A percentile compares a stretch with the other conserved stretches of the same genome.
These are phyloP conservation scores for Aeoliscus strigatus DNA, from an alignment of 2,797 vertebrate species.

Conservation along the genomic window DNA sequence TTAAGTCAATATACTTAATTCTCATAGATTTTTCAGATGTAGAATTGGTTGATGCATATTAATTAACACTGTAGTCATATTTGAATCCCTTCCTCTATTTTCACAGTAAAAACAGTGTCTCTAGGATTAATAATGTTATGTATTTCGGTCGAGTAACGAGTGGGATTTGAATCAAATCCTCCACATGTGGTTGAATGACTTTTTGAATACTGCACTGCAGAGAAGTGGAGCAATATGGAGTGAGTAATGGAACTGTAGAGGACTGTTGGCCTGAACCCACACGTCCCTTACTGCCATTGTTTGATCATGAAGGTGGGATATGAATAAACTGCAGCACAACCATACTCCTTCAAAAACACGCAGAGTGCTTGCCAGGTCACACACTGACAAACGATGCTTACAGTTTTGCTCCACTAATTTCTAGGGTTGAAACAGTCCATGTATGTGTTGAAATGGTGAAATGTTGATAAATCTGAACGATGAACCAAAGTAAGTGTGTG, in stretches of 20 bases:
- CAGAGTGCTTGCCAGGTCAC: neutral
- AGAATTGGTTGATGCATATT: too few relatives aligned
- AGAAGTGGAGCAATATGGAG: conserved; percentile 1
- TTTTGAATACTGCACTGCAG: conserved; percentile 1
- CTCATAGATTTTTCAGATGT: too few relatives aligned
- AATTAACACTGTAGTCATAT: conserved; percentile 30
- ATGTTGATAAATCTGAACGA: too few relatives aligned
- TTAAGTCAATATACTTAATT: conserved; percentile 50
- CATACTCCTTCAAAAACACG: neutral
- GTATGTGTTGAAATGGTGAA: too few relatives aligned
- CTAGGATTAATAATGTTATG: neutral
- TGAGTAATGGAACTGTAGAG: conserved; percentile 7
- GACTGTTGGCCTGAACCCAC: neutral
- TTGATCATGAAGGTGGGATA: neutral
- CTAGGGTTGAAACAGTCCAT: too few relatives aligned
- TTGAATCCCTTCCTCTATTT: too few relatives aligned
- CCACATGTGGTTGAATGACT: conserved; percentile 8
- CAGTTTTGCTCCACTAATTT: neutral
- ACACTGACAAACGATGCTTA: neutral
- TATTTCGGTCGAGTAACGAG: neutral
- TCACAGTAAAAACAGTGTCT: neutral
- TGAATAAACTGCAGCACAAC: neutral
- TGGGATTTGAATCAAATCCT: conserved; percentile 7
- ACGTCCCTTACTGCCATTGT: neutral
- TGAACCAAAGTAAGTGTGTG: too few relatives aligned